phyloP scores from a whole-genome alignment of 1,140 invertebrate species.

The Chironomus tepperi region DNA sequence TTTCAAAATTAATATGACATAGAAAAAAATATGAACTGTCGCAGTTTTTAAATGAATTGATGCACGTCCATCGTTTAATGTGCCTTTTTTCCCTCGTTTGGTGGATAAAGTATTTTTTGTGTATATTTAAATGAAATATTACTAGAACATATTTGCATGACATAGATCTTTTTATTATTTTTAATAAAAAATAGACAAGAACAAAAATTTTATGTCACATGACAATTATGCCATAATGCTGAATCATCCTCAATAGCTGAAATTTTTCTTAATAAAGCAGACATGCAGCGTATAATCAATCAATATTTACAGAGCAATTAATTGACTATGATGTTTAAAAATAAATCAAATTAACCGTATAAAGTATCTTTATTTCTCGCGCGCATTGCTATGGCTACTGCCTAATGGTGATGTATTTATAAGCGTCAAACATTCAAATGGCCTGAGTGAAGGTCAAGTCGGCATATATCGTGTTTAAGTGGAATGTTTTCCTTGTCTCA shows the following conservation, averaged over 20 bases:
- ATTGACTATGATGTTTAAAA: background rate
- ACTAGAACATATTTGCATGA: background rate
- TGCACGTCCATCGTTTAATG: background rate
- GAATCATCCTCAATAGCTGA: background rate
- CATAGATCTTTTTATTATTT: background rate
- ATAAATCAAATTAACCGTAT: slow-evolving; percentile 5
- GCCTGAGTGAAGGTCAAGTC: no score
- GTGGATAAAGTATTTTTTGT: background rate
- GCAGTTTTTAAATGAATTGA: slow-evolving; percentile 7
- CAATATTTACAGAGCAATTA: background rate
- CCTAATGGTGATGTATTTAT: no score
- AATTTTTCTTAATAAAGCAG: background rate
- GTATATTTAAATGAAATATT: background rate
- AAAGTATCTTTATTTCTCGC: no score
- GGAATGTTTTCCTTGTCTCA: no score
- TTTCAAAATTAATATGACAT: background rate
- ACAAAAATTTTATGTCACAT: background rate
- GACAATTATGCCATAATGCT: background rate
- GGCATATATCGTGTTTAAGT: no score
- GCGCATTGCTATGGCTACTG: no score
- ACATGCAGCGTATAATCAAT: background rate
- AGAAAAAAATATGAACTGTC: background rate
- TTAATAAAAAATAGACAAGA: background rate
- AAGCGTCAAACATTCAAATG: no score
- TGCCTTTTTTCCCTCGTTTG: background rate